Evolutionary conservation across 1,140 invertebrate genomes (phyloP).

Genomic region (Drosophila nebulosa): DNA sequence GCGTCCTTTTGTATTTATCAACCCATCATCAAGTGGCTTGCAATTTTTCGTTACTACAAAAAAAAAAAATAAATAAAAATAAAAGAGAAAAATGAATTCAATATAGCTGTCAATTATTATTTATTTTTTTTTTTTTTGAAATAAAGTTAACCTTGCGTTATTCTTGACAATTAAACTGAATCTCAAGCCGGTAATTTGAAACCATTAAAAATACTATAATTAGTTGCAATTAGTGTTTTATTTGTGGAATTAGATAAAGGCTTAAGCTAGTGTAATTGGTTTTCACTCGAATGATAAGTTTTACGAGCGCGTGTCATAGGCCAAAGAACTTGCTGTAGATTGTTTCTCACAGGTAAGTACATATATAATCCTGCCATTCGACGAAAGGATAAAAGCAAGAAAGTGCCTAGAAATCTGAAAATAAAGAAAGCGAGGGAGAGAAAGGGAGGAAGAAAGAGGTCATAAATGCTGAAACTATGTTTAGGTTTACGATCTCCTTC

Average conservation of each 20-base stretch:
- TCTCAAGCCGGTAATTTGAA: not conserved
- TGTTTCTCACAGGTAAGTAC: slow-evolving; percentile 14
- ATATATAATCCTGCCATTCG: slow-evolving; percentile 29
- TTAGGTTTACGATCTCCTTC: slow-evolving; percentile 1
- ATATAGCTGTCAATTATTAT: slow-evolving; percentile 39
- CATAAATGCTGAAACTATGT: not conserved
- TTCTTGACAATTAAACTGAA: not conserved
- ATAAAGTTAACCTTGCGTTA: slow-evolving; percentile 36
- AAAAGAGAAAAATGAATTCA: not conserved
- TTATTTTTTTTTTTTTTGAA: too few species aligned
- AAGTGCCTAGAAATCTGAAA: not conserved
- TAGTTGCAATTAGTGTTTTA: slow-evolving; percentile 60
- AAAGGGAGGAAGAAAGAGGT: not conserved
- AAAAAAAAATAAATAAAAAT: slow-evolving; percentile 10
- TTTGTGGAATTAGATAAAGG: slow-evolving; percentile 36
- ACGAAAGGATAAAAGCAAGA: slow-evolving; percentile 54
- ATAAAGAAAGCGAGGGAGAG: too few species aligned
- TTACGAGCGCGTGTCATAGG: slow-evolving; percentile 64
- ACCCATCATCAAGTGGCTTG: slow-evolving; percentile 18
- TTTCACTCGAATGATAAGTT: slow-evolving; percentile 48
- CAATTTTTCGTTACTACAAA: slow-evolving; percentile 33
- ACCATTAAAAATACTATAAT: slow-evolving; percentile 43
- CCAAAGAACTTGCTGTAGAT: slow-evolving; percentile 15
- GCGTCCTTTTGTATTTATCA: slow-evolving; percentile 35
- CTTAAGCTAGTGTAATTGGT: slow-evolving; percentile 38